phyloP scores from a whole-genome alignment of 2,113 vertebrate genomes.

The Oryzias celebensis region DNA sequence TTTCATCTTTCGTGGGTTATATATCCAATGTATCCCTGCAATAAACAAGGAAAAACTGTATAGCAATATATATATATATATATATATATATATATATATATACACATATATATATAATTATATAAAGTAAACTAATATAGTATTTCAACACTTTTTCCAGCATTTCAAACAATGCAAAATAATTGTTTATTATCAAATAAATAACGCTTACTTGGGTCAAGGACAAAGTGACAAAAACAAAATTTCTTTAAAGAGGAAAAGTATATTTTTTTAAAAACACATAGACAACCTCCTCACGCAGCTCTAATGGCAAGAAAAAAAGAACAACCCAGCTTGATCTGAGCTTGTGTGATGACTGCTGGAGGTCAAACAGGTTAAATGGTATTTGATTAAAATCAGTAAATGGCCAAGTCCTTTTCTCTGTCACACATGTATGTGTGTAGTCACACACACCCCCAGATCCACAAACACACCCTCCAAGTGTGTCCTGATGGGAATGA shows the following conservation, averaged over 20 bases:
- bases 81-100: too few relatives aligned
- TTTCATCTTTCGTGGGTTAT: too few relatives aligned
- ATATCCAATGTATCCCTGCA: too few relatives aligned
- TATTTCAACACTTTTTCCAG: background rate
- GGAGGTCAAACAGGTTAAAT: slow-evolving; percentile 81
- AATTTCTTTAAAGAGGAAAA: slow-evolving; percentile 46
- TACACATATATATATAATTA: too few relatives aligned
- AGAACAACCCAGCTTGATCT: slow-evolving; percentile 67
- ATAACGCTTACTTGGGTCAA: slow-evolving; percentile 39
- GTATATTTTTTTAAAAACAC: slow-evolving; percentile 52
- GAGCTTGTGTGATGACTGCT: slow-evolving; percentile 76
- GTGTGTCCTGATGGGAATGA: slow-evolving; percentile 72
- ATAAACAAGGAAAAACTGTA: too few relatives aligned
- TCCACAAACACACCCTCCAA: slow-evolving; percentile 53
- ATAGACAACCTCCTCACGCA: slow-evolving; percentile 57
- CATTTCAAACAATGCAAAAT: background rate
- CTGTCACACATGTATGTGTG: slow-evolving; percentile 44
- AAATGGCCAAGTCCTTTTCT: slow-evolving; percentile 73
- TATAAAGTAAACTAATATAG: too few relatives aligned
- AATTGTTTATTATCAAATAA: slow-evolving; percentile 40
- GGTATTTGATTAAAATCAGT: slow-evolving; percentile 85
- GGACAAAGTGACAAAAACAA: slow-evolving; percentile 53
- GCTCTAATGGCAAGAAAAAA: slow-evolving; percentile 65
- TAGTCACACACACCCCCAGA: slow-evolving; percentile 30
- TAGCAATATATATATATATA: too few relatives aligned